These are phyloP conservation scores for Panonychus citri DNA, from an alignment of 1,140 invertebrate genomes.

Conservation along the genomic window DNA sequence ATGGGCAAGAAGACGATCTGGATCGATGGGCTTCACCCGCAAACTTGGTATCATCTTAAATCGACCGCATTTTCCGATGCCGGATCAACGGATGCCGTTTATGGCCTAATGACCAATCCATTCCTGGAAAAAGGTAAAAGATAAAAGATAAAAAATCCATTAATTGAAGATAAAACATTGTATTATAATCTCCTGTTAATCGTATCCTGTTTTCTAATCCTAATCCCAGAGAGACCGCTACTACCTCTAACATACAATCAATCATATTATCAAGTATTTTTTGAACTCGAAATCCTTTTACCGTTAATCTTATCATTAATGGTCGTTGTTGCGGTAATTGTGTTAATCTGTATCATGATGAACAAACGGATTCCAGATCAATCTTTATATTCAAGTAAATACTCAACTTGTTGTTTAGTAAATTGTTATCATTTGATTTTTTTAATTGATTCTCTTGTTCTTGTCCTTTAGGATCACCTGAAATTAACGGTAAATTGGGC, in stretches of 20 bases:
- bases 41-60: conserved; percentile 59
- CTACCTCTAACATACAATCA: neutral
- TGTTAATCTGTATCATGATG: neutral
- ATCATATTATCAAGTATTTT: neutral
- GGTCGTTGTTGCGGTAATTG: neutral
- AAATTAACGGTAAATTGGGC: neutral
- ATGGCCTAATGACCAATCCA: conserved; percentile 41
- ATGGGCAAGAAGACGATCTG: neutral
- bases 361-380: neutral
- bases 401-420: too few relatives aligned
- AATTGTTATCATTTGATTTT: neutral
- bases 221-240: too few relatives aligned
- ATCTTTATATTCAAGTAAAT: neutral
- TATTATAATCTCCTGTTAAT: too few relatives aligned
- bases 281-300: neutral
- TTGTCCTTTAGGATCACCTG: neutral
- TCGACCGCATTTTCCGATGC: conserved; percentile 78
- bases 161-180: too few relatives aligned
- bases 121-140: neutral
- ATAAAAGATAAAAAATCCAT: too few relatives aligned
- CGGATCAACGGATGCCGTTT: conserved; percentile 55
- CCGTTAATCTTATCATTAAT: neutral
- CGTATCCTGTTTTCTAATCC: too few relatives aligned
- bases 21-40: conserved; percentile 42
- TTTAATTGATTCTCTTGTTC: neutral